Evolutionary conservation across 1,140 invertebrate species (phyloP).

Genomic region (Drosophila eugracilis): DNA sequence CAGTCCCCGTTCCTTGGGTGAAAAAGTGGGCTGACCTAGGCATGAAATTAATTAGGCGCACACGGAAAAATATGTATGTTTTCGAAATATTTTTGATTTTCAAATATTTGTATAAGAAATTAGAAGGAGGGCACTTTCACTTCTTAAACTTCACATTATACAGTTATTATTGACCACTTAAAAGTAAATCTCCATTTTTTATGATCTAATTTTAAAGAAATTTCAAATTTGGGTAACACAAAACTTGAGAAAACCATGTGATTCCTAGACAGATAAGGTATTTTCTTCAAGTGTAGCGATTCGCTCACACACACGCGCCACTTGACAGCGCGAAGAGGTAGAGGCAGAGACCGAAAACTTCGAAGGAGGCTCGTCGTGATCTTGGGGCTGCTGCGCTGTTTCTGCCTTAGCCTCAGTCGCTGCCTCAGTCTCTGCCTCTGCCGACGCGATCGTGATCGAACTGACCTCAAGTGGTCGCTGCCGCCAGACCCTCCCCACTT

Average conservation of each 20-base stretch:
- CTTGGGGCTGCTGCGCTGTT: constrained; percentile 41
- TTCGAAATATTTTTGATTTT: too few species aligned
- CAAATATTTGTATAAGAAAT: too few species aligned
- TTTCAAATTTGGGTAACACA: too few species aligned
- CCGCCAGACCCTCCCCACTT: constrained; percentile 13
- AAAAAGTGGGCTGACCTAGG: constrained; percentile 47
- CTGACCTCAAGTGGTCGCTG: constrained; percentile 72
- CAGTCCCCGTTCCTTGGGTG: constrained; percentile 9
- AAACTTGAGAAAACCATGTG: neutral
- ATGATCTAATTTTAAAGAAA: too few species aligned
- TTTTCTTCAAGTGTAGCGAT: constrained; percentile 36
- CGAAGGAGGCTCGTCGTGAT: constrained; percentile 75
- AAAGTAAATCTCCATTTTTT: too few species aligned
- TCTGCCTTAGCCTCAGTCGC: neutral
- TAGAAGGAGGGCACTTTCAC: too few species aligned
- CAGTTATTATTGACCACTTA: too few species aligned
- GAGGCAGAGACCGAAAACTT: constrained; percentile 31
- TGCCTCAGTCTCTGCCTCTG: constrained; percentile 32
- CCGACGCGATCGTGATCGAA: constrained; percentile 73
- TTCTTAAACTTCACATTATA: too few species aligned
- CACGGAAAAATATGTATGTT: constrained; percentile 11
- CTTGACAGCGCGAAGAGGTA: constrained; percentile 49
- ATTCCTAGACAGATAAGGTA: neutral
- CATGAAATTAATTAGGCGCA: constrained; percentile 38
- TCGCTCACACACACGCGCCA: constrained; percentile 31